Conservation (phyloP, 1,140 invertebrate species). For the Macrobrachium rosenbergii region DNA sequence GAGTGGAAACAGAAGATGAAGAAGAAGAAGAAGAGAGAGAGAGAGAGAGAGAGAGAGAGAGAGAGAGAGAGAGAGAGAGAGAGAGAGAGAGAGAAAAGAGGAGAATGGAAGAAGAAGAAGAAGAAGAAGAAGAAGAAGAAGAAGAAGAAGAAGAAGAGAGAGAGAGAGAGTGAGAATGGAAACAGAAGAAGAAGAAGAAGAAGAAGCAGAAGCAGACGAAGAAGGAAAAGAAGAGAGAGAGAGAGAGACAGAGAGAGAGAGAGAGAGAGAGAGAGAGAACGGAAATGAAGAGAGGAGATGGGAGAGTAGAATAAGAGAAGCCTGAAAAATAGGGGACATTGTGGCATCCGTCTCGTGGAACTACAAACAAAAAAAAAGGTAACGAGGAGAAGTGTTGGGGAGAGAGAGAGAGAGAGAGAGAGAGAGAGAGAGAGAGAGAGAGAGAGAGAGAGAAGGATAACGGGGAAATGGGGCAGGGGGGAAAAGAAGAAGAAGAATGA, state of each 20-base stretch:
- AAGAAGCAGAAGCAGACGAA: too few species aligned
- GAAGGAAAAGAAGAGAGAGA: too few species aligned
- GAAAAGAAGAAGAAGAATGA: not conserved
- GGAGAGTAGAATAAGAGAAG: not conserved
- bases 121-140: slow-evolving; percentile 1
- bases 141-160: slow-evolving; percentile 1
- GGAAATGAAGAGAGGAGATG: not conserved
- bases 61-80: not conserved
- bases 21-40: not conserved
- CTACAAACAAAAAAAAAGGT: too few species aligned
- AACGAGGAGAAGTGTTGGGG: too few species aligned
- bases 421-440: not conserved
- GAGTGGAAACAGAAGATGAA: not conserved
- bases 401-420: not conserved
- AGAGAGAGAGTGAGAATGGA: too few species aligned
- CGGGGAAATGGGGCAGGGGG: not conserved
- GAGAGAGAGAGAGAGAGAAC: not conserved
- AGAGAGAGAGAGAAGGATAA: not conserved
- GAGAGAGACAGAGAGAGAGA: not conserved
- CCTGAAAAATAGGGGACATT: not conserved
- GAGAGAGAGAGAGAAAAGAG: not conserved
- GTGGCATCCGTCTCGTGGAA: too few species aligned
- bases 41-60: not conserved
- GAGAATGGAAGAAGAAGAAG: not conserved
- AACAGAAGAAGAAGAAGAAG: not conserved